Percentiles rank a stretch among this genome's conserved stretches.
These are phyloP conservation scores for Berghia stephanieae DNA, from an alignment of 1,140 invertebrate species.

Conservation along the genomic window DNA sequence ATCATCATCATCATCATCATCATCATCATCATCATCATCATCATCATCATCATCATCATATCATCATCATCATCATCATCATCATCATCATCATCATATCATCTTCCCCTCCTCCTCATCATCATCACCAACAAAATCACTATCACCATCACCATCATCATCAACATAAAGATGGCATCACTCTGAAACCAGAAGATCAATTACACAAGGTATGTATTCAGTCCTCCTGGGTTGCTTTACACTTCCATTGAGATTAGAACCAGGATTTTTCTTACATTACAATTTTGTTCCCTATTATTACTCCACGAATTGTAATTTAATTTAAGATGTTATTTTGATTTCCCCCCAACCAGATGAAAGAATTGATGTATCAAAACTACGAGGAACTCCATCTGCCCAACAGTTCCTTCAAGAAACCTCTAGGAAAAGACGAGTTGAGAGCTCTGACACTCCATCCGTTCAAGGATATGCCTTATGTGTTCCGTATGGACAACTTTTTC, in stretches of 20 bases:
- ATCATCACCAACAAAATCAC: too few relatives aligned
- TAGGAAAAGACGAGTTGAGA: constrained; percentile 88
- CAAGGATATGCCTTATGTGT: constrained; percentile 87
- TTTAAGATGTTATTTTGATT: too few relatives aligned
- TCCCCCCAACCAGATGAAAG: constrained; percentile 90
- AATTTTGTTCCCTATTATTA: too few relatives aligned
- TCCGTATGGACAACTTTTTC: constrained; percentile 77
- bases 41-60: constrained; percentile 23
- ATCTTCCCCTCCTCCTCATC: constrained; percentile 38
- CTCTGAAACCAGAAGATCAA: too few relatives aligned
- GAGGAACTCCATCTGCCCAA: constrained; percentile 72
- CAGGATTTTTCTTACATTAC: too few relatives aligned
- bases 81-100: constrained; percentile 26
- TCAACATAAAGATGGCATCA: too few relatives aligned
- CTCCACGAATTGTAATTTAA: too few relatives aligned
- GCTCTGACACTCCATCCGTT: constrained; percentile 96
- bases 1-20: constrained; percentile 35
- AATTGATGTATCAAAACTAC: constrained; percentile 93
- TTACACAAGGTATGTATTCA: too few relatives aligned
- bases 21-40: constrained; percentile 36
- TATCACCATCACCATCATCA: constrained; percentile 26
- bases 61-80: constrained; percentile 24
- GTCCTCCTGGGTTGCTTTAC: too few relatives aligned
- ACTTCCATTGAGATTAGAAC: too few relatives aligned
- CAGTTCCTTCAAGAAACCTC: constrained; percentile 82